A percentile compares a stretch with the other conserved stretches of the same genome.
phyloP scores from a whole-genome alignment of 1,140 invertebrate species.

The Trachymyrmex cornetzi region DNA sequence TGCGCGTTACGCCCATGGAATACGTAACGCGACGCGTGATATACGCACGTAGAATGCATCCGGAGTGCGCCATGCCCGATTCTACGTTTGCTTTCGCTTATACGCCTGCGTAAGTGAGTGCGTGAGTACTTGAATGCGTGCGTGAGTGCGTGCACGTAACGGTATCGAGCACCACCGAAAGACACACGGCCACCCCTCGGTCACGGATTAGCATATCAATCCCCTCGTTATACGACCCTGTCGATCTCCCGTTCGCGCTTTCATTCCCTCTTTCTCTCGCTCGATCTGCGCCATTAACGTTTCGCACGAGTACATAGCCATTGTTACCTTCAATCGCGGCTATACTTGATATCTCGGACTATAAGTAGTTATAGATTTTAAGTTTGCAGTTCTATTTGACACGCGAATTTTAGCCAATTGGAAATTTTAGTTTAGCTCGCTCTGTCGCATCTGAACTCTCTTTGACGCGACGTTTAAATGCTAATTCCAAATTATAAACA shows the following conservation, averaged over 20 bases:
- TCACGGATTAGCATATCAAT: conserved; percentile 77
- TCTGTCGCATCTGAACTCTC: not conserved
- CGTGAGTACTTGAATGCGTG: not conserved
- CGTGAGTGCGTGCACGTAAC: not conserved
- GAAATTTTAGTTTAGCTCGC: not conserved
- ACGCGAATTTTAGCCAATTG: not conserved
- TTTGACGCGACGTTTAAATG: not conserved
- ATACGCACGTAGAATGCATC: conserved; percentile 57
- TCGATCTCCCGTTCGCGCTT: not conserved
- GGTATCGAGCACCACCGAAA: conserved; percentile 36
- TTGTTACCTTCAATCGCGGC: conserved; percentile 36
- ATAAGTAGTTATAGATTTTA: not conserved
- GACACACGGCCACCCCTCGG: conserved; percentile 62
- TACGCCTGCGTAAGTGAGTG: not conserved
- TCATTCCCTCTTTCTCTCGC: not conserved
- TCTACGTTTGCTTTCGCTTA: not conserved
- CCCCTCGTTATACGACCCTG: conserved; percentile 69
- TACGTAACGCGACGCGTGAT: conserved; percentile 65
- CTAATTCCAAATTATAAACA: not conserved
- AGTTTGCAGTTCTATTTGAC: not conserved
- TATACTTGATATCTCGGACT: not conserved
- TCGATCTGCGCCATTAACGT: conserved; percentile 60
- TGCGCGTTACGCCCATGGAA: conserved; percentile 71
- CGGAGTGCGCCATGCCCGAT: conserved; percentile 53
- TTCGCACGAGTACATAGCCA: conserved; percentile 44